These are phyloP conservation scores for Chaunax sp. DNA, from an alignment of 2,797 vertebrate species.

Conservation along the genomic window DNA sequence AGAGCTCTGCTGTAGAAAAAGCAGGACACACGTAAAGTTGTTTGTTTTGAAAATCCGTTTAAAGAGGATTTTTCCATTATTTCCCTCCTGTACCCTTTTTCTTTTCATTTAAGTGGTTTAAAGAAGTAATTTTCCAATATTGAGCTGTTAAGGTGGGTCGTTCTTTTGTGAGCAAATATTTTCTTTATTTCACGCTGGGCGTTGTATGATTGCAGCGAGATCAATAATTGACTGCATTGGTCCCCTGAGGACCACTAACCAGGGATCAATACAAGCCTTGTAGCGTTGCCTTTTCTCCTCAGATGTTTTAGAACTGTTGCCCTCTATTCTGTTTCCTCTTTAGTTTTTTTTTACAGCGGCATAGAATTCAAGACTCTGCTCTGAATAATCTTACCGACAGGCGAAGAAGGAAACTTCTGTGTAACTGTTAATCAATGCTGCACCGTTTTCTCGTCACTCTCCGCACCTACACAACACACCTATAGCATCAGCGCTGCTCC, in stretches of 20 bases:
- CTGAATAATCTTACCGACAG: slow-evolving; percentile 44
- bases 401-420: slow-evolving; percentile 14
- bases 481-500: slow-evolving; percentile 8
- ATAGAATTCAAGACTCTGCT: slow-evolving; percentile 15
- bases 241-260: slow-evolving; percentile 59
- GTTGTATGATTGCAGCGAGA: slow-evolving; percentile 63
- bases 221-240: slow-evolving; percentile 74
- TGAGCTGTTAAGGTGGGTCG: slow-evolving; percentile 30
- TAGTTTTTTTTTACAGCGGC: slow-evolving; percentile 12
- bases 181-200: slow-evolving; percentile 60
- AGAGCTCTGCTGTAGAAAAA: slow-evolving; percentile 43
- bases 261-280: slow-evolving; percentile 65
- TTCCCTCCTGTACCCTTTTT: slow-evolving; percentile 7
- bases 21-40: slow-evolving; percentile 40
- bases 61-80: slow-evolving; percentile 20
- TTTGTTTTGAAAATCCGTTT: slow-evolving; percentile 40
- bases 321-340: slow-evolving; percentile 34
- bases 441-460: slow-evolving; percentile 13
- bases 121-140: slow-evolving; percentile 58
- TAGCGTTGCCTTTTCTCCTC: slow-evolving; percentile 37
- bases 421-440: slow-evolving; percentile 46
- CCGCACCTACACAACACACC: slow-evolving; percentile 18
- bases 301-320: slow-evolving; percentile 50
- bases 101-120: slow-evolving; percentile 51
- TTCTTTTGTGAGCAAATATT: slow-evolving; percentile 60